A percentile compares a stretch with the other conserved stretches of the same genome.
Evolutionary conservation across 2,888 invertebrate genomes (phyloP).

Genomic region (Escarpia spicata): DNA sequence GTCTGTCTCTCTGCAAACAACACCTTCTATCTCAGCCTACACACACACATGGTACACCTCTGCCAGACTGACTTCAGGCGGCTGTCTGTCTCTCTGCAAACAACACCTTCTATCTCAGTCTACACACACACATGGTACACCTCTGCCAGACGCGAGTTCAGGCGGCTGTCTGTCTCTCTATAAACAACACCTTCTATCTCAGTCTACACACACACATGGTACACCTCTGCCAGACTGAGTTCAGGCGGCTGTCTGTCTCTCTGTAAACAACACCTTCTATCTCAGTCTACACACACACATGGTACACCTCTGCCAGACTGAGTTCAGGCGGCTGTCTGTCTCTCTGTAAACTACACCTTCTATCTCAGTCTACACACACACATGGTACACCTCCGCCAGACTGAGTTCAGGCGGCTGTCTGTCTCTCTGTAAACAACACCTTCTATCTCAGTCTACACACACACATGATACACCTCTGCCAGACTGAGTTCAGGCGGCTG

Average conservation of each 20-base stretch:
- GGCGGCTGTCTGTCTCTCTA: slow-evolving; percentile 25
- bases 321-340: not conserved
- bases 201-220: slow-evolving; percentile 13
- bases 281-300: not conserved
- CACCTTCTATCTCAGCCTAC: not conserved
- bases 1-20: not conserved
- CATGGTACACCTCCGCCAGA: not conserved
- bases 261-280: too few species aligned
- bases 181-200: not conserved
- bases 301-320: not conserved
- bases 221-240: not conserved
- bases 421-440: too few species aligned
- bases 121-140: slow-evolving; percentile 8
- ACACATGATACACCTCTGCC: slow-evolving; percentile 73
- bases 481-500: slow-evolving; percentile 63
- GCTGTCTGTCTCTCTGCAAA: slow-evolving; percentile 26
- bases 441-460: too few species aligned
- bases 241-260: not conserved
- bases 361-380: too few species aligned
- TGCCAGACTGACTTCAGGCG: slow-evolving; percentile 21
- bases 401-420: not conserved
- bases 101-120: not conserved
- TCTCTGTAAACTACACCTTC: too few species aligned
- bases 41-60: slow-evolving; percentile 1
- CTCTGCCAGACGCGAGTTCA: not conserved